A percentile compares a stretch with the other conserved stretches of the same genome.
These are phyloP conservation scores for Sigmodon hispidus DNA, from an alignment of 2,113 vertebrate genomes.

Conservation along the genomic window DNA sequence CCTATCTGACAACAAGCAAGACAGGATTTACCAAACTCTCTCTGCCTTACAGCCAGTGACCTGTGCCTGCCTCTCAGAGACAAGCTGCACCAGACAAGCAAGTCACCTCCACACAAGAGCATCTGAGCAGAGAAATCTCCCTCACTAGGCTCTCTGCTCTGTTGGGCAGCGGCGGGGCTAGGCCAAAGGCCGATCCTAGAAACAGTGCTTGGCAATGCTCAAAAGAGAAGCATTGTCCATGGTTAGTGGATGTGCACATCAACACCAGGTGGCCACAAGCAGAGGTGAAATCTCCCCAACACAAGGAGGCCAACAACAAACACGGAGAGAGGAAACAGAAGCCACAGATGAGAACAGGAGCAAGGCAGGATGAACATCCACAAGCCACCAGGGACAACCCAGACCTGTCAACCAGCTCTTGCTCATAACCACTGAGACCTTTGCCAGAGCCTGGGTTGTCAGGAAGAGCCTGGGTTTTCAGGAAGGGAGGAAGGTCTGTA, in stretches of 20 bases:
- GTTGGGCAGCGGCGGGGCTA: constrained; percentile 64
- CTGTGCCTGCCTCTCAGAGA: constrained; percentile 39
- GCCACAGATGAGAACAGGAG: neutral
- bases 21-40: constrained; percentile 30
- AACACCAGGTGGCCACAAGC: constrained; percentile 18
- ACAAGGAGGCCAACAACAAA: constrained; percentile 17
- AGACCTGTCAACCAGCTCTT: neutral
- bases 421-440: neutral
- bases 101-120: neutral
- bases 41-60: neutral
- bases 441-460: neutral
- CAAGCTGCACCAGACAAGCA: neutral
- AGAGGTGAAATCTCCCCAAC: constrained; percentile 7
- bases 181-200: neutral
- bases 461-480: too few relatives aligned
- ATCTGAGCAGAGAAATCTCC: constrained; percentile 28
- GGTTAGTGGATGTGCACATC: constrained; percentile 9
- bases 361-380: neutral
- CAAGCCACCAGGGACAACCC: neutral
- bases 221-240: constrained; percentile 33
- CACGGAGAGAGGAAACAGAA: constrained; percentile 26
- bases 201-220: constrained; percentile 15
- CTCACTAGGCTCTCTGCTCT: constrained; percentile 1
- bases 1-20: constrained; percentile 34
- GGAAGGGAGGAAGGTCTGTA: neutral